Base-by-base conservation (phyloP, 1,140 invertebrate genomes). In the Piezodorus guildinii region DNA sequence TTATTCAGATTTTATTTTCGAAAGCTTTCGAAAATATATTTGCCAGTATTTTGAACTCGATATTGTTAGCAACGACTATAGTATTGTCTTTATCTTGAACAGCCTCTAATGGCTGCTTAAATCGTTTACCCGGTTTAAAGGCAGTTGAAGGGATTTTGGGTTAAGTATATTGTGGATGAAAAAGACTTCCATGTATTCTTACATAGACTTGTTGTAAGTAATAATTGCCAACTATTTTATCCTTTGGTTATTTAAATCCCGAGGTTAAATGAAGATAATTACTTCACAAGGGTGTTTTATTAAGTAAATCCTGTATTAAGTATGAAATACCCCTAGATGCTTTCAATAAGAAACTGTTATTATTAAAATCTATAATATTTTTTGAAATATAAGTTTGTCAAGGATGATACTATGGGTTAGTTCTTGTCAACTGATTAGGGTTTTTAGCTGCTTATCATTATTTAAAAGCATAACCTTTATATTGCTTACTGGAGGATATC, bases 161-260 rank as follows among this genome's bases (percentile, higher is more conserved):
- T 60, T 39, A 14, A 21, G n/a, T 45, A 62, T 62, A 27, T 62
- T 63, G 17, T 59, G 52, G 15, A 64, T 59, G 63, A 44, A 58
- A 19, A 30, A 25, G 52, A 19, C 23, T 58, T 64, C 63, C 63
- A 64, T 64, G 63, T 64, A 64, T 64, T 64, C 63, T n/a, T 59
- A 21, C 63, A 60, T 49, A 44, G 30, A 16, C 34, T 59, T 45
- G n/a, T 25, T 60, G 63, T 64, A 59, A 64, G 63, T 64, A 59
- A 5, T 5, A 3, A 39, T 60, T 43, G 6, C 17, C 16, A 17
- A 21, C 16, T 5, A 19, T 21, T 23, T n/a, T 27, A 23, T 25
- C 21, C 1, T 14, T 58, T 25, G 30, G 15, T 43, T 19, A 60
- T 43, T 60, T 60, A 8, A 39, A 39, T 21, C 3, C 3, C 8